Base-by-base conservation (phyloP, 2,113 vertebrate species). In the Lichenostomus cassidix region DNA sequence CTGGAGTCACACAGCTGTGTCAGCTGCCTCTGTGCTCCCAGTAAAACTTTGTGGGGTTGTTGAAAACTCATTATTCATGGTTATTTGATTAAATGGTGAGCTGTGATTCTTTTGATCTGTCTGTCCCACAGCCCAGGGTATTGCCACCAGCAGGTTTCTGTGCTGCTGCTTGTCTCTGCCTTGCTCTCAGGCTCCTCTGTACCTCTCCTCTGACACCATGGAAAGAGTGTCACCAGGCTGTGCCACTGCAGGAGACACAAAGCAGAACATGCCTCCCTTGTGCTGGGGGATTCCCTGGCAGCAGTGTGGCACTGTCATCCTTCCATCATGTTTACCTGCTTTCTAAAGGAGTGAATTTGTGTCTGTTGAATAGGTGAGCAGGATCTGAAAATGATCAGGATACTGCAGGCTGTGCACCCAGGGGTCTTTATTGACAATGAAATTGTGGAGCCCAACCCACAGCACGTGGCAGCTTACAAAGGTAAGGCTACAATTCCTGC, bases 381-480 rank as follows among this genome's bases (percentile, higher is more conserved):
- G 83, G 98, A 98, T 87, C 87, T 99, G 27, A 97, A 99, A 97
- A 98, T 99, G 94, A 94, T 99, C 69, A 96, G 97, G 53, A 92
- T 98, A 90, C 96, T 99, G 27, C 97, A 95, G 85, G 80, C 95
- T 87, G 98, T 95, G 49, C 97, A 98, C 94, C 98, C 98, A 11
- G 97, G 93, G 44, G 95, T 96, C 89, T 94, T 89, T 4, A 97
- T 99, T 83, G 97, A 98, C 89, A 98, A 98, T 2, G 98, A 99
- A 90, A 98, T 98, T 49, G 97, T 99, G 95, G 99, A 99, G 83
- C 98, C 98, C 18, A 98, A 98, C 89, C 83, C 93, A 24, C 97
- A 98, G 85, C 98, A 98, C 14, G 96, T 99, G 67, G 92, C 98
- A 33, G 97, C 97, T 74, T 99, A 98, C 96, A 98, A 95, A 98